Evolutionary conservation across 2,797 vertebrate genomes (phyloP).

Genomic region (Hafferia zeledoni): DNA sequence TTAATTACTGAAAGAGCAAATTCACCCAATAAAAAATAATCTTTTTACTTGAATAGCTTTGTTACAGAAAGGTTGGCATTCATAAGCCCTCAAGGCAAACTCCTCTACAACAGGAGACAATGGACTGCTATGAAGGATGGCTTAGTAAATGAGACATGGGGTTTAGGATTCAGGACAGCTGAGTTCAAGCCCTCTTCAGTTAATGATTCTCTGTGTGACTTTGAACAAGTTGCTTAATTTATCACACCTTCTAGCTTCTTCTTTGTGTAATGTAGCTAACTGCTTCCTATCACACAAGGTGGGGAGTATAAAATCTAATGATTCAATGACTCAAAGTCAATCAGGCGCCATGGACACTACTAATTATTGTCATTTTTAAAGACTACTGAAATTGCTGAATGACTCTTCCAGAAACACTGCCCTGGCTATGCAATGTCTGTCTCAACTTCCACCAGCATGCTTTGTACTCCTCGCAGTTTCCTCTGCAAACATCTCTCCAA

Average conservation of each 20-base stretch:
- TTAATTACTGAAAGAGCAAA: background rate
- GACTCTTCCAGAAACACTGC: background rate
- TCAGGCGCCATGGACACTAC: background rate
- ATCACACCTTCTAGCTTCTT: background rate
- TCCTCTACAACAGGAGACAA: background rate
- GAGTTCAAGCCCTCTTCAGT: constrained; percentile 30
- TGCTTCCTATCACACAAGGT: background rate
- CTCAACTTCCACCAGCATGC: background rate
- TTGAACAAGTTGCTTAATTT: constrained; percentile 40
- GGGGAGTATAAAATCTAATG: background rate
- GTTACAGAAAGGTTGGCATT: background rate
- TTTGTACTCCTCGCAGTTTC: background rate
- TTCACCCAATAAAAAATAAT: background rate
- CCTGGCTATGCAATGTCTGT: background rate
- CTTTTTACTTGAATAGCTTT: background rate
- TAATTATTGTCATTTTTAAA: background rate
- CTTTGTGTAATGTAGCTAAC: constrained; percentile 17
- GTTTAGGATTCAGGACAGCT: constrained; percentile 30
- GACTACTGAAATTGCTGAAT: background rate
- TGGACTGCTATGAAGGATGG: constrained; percentile 1
- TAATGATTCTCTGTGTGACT: constrained; percentile 49
- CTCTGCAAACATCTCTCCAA: background rate
- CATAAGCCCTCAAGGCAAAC: background rate
- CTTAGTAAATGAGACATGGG: background rate
- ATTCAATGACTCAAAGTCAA: background rate